phyloP scores from a whole-genome alignment of 2,888 invertebrate genomes.

The Philaethria dido region DNA sequence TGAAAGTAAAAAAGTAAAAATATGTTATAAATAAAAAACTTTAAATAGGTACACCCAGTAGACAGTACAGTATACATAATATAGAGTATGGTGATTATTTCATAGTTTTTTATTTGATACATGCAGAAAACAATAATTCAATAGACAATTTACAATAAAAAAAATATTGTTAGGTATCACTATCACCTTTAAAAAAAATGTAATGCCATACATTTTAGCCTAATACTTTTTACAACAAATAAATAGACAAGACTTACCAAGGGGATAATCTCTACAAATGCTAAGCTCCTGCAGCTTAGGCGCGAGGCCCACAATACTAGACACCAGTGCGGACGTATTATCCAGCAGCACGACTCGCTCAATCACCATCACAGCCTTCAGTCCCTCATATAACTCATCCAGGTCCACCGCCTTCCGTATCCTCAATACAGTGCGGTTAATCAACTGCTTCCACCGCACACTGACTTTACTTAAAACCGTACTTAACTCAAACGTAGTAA shows the following conservation, averaged over 20 bases:
- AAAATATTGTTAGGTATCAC: too few relatives aligned
- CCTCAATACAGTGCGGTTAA: constrained; percentile 38
- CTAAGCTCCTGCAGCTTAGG: background rate
- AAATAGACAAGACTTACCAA: background rate
- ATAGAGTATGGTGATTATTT: too few relatives aligned
- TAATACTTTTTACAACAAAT: too few relatives aligned
- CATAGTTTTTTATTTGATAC: too few relatives aligned
- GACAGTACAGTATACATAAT: too few relatives aligned
- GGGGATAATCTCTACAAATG: constrained; percentile 6
- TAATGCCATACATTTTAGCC: too few relatives aligned
- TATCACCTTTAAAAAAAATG: too few relatives aligned
- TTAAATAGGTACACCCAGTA: too few relatives aligned
- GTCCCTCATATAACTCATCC: constrained; percentile 37
- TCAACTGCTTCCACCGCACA: constrained; percentile 47
- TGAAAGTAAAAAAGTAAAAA: constrained; percentile 17
- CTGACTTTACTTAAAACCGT: constrained; percentile 46
- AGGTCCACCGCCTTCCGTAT: constrained; percentile 38
- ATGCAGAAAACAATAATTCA: too few relatives aligned
- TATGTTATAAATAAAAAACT: background rate
- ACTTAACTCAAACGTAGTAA: constrained; percentile 45
- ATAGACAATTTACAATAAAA: too few relatives aligned
- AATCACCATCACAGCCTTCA: constrained; percentile 33
- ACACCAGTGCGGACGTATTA: background rate
- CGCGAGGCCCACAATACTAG: background rate
- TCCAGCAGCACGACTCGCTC: background rate